Percentiles rank a stretch among this genome's conserved stretches.
These are phyloP conservation scores for Bergia sp. DNA, from an alignment of 92 coral and sea anemone genomes.

Conservation along the genomic window DNA sequence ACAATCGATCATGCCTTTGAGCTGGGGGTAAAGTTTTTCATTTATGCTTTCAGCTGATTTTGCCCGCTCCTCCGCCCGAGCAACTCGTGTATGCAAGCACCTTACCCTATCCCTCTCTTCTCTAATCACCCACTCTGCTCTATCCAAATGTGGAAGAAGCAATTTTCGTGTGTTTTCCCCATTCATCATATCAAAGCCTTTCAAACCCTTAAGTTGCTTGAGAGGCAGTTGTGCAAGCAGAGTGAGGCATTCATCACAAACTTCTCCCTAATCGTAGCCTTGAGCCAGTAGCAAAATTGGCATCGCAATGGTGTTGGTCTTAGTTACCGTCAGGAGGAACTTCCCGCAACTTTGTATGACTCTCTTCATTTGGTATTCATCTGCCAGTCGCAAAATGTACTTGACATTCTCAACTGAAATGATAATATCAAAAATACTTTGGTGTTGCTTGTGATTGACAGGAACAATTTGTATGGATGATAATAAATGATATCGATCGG, in stretches of 20 bases:
- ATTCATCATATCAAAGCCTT: slow-evolving; percentile 21
- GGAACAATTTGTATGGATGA: too few relatives aligned
- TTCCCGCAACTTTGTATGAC: neutral
- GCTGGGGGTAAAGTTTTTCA: neutral
- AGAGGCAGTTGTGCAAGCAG: slow-evolving; percentile 15
- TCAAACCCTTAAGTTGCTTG: neutral
- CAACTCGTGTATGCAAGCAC: neutral
- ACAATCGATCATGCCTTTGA: slow-evolving; percentile 30
- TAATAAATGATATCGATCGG: too few relatives aligned
- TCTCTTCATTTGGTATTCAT: slow-evolving; percentile 19
- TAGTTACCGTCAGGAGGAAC: neutral
- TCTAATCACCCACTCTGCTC: neutral
- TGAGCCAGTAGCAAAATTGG: slow-evolving; percentile 14
- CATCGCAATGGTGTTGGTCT: slow-evolving; percentile 14
- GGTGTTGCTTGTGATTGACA: too few relatives aligned
- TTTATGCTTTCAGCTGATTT: neutral
- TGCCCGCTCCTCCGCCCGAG: neutral
- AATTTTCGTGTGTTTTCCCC: neutral
- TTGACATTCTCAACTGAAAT: slow-evolving; percentile 9
- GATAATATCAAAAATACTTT: too few relatives aligned
- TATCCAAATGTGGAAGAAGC: slow-evolving; percentile 3
- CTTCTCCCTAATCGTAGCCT: neutral
- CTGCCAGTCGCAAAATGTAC: slow-evolving; percentile 2
- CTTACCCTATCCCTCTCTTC: neutral
- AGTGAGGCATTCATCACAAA: neutral